phyloP scores from a whole-genome alignment of 2,113 vertebrate genomes.

The Pontoporia blainvillei region DNA sequence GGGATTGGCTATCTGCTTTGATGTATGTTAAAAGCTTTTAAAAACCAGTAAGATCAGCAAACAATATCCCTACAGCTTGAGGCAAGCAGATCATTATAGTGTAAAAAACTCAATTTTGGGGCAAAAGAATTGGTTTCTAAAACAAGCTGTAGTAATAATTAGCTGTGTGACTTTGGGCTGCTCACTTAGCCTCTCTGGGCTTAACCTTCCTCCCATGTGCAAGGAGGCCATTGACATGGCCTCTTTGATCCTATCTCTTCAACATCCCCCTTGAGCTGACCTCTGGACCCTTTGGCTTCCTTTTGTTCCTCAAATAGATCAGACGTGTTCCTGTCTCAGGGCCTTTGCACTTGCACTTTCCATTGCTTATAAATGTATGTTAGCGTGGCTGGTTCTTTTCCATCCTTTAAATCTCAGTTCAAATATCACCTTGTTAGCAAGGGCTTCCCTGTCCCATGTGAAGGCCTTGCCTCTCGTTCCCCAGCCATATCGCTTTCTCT shows the following conservation, averaged over 20 bases:
- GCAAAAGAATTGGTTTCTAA: neutral
- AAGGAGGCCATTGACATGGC: neutral
- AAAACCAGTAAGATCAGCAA: neutral
- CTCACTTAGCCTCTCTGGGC: neutral
- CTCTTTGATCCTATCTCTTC: neutral
- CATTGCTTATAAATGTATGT: neutral
- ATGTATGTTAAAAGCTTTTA: neutral
- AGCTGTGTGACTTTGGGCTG: neutral
- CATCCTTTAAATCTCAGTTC: neutral
- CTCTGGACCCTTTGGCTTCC: neutral
- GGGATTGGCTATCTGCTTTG: neutral
- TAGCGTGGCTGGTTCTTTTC: neutral
- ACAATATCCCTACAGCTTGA: neutral
- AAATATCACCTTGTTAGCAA: neutral
- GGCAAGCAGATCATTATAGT: neutral
- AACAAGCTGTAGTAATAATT: neutral
- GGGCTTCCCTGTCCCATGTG: neutral
- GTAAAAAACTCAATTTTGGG: neutral
- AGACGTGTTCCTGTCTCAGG: neutral
- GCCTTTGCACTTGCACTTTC: neutral
- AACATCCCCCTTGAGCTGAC: neutral
- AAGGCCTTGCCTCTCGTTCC: neutral
- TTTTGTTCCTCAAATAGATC: neutral
- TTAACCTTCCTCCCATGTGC: neutral
- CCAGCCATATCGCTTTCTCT: neutral